Base-by-base conservation (phyloP, 2,113 vertebrate species). In the Lucifuga dentata region DNA sequence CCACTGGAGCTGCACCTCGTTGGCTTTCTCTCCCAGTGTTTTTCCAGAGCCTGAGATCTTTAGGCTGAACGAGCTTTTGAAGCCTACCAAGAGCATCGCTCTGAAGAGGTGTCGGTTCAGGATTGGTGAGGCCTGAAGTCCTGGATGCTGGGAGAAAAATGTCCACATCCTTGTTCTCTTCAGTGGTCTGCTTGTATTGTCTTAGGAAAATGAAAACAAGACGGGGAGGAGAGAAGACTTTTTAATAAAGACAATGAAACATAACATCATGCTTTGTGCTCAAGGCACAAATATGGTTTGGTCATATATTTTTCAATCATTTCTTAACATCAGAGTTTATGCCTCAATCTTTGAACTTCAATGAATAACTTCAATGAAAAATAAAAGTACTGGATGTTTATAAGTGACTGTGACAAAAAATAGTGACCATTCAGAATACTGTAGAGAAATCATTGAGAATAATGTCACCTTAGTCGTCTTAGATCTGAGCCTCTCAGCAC, bases 401-500 rank as follows among this genome's bases (percentile, higher is more conserved):
- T n/a, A n/a, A n/a, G n/a, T n/a, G n/a, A n/a, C n/a, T n/a, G n/a
- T n/a, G n/a, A n/a, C n/a, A n/a, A n/a, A n/a, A n/a, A n/a, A n/a
- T n/a, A n/a, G n/a, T n/a, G n/a, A n/a, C n/a, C n/a, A n/a, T n/a
- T 29, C 26, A 5, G 3, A 33, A 26, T 16, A 26, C 13, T 33
- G 2, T 12, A 10, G 11, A 32, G 7, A 11, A 33, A 49, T 15
- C 6, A 39, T 19, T 8, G 4, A 24, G 13, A 48, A 3, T 19
- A 2, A 58, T 32, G 10, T 49, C 15, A 86, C 85, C 59, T 40
- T 41, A 56, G 62, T 29, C 11, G 50, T 68, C 46, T 64, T 0
- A 35, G 56, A 29, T 79, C 52, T 48, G 35, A 40, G 43, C 24
- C 10, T 24, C 36, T 79, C 36, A 19, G 41, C 32, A 71, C 46